Evolutionary conservation across 2,113 vertebrate species (phyloP).

Genomic region (Capreolus pygargus): DNA sequence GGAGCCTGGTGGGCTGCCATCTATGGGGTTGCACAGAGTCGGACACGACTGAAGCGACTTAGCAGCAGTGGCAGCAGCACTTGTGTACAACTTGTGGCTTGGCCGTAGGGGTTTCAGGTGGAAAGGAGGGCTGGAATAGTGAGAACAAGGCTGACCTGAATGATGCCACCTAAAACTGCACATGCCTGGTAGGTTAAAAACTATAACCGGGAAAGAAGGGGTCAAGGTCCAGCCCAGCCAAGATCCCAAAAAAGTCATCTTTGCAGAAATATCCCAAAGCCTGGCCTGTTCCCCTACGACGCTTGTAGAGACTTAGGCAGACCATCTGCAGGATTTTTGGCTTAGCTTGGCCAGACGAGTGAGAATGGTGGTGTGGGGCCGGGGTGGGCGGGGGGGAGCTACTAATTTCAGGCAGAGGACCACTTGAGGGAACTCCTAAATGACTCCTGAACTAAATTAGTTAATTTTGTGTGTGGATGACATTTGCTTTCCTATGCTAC

Average conservation of each 20-base stretch:
- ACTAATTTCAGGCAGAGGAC: background rate
- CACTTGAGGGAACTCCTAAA: background rate
- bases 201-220: background rate
- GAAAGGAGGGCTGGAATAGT: background rate
- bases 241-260: background rate
- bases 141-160: background rate
- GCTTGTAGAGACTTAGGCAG: background rate
- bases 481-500: background rate
- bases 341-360: background rate
- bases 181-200: background rate
- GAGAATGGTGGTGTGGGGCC: background rate
- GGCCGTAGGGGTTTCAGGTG: too few species aligned
- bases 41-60: background rate
- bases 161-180: background rate
- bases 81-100: too few species aligned
- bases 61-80: background rate
- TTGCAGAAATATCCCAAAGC: background rate
- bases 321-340: background rate
- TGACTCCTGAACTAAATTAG: background rate
- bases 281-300: background rate
- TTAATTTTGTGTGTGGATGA: background rate
- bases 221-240: background rate
- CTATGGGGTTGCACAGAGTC: background rate
- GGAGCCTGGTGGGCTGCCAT: background rate
- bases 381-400: accelerated